A percentile compares a stretch with the other conserved stretches of the same genome.
Conservation (phyloP, 2,888 invertebrate species). For the Dysmachus trigonus region DNA sequence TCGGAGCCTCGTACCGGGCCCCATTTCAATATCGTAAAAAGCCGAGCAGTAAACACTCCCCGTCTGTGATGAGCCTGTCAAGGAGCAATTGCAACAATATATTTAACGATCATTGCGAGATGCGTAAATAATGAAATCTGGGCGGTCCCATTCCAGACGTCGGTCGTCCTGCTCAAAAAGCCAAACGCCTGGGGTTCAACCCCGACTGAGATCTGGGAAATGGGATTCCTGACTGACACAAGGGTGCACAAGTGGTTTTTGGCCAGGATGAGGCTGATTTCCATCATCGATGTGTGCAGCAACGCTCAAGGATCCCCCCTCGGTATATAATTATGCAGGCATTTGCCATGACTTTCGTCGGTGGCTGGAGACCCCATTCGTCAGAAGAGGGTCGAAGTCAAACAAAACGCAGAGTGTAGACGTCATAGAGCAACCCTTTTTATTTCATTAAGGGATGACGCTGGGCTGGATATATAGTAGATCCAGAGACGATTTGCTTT, state of each 20-base stretch:
- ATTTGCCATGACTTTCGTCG: not conserved
- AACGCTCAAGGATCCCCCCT: slow-evolving; percentile 7
- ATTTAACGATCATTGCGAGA: slow-evolving; percentile 41
- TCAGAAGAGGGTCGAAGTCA: slow-evolving; percentile 2
- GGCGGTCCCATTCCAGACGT: slow-evolving; percentile 1
- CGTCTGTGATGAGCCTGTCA: slow-evolving; percentile 33
- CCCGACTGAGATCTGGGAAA: not conserved
- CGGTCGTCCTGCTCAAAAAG: not conserved
- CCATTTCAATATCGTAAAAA: not conserved
- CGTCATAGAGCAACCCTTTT: slow-evolving; percentile 23
- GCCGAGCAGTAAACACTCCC: slow-evolving; percentile 12
- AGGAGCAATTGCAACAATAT: slow-evolving; percentile 48
- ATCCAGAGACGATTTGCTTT: not conserved
- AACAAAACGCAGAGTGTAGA: slow-evolving; percentile 5
- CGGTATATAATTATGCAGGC: slow-evolving; percentile 18
- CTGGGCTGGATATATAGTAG: not conserved
- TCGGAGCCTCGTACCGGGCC: not conserved
- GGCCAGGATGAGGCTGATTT: slow-evolving; percentile 27
- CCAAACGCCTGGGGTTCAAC: not conserved
- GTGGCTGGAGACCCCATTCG: not conserved
- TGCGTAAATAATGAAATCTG: slow-evolving; percentile 49
- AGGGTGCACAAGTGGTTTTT: slow-evolving; percentile 5
- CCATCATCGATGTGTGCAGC: slow-evolving; percentile 27
- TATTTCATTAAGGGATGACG: slow-evolving; percentile 30
- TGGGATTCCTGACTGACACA: not conserved